Evolutionary conservation across 2,888 invertebrate genomes (phyloP).

Genomic region (Leucoptera coffeella): DNA sequence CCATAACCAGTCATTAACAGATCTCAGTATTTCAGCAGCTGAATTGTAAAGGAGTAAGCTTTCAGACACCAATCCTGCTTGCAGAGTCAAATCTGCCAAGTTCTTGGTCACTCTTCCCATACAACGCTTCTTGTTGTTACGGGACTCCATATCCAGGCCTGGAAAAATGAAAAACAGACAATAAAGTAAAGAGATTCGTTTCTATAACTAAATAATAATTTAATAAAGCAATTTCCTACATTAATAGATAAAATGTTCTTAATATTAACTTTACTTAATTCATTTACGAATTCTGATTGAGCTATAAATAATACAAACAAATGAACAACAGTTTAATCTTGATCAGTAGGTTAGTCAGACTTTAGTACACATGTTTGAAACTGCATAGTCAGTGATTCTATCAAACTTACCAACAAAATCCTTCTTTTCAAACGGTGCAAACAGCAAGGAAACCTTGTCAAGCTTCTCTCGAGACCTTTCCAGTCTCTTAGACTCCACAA

Average conservation of each 20-base stretch:
- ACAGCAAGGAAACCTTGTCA: conserved; percentile 65
- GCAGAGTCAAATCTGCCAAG: conserved; percentile 87
- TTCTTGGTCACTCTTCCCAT: conserved; percentile 89
- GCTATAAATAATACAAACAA: too few species aligned
- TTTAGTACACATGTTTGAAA: too few species aligned
- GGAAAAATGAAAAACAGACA: too few species aligned
- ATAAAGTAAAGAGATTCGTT: too few species aligned
- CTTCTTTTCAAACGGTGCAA: conserved; percentile 92
- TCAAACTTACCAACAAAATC: conserved; percentile 83
- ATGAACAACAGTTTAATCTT: too few species aligned
- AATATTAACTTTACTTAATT: too few species aligned
- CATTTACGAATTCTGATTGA: too few species aligned
- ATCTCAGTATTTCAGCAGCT: conserved; percentile 80
- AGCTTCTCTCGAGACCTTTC: conserved; percentile 73
- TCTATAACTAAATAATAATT: too few species aligned
- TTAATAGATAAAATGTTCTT: too few species aligned
- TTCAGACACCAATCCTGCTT: conserved; percentile 82
- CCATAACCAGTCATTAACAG: conserved; percentile 95
- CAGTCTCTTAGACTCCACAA: conserved; percentile 87
- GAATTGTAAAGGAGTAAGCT: conserved; percentile 83
- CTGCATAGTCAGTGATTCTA: too few species aligned
- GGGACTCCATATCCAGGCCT: conserved; percentile 86
- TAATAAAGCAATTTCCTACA: too few species aligned
- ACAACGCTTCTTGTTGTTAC: conserved; percentile 85
- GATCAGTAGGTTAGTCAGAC: too few species aligned